phyloP scores from a whole-genome alignment of 2,797 vertebrate genomes.

The Lepus townsendii region DNA sequence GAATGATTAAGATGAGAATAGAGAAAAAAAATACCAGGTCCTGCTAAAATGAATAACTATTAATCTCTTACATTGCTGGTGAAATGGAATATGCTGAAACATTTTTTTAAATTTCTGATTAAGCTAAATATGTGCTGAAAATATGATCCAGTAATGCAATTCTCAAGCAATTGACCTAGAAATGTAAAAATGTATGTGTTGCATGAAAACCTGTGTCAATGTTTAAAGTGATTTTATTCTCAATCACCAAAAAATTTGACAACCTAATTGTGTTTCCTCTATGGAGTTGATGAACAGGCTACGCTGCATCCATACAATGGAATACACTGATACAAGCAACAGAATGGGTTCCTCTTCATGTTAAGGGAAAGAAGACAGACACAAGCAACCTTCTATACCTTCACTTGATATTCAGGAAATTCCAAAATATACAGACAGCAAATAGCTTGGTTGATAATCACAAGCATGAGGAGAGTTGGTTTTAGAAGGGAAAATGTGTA shows the following conservation, averaged over 20 bases:
- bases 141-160: neutral
- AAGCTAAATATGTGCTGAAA: neutral
- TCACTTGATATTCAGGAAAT: neutral
- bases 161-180: neutral
- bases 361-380: neutral
- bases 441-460: neutral
- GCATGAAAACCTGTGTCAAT: neutral
- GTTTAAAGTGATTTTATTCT: neutral
- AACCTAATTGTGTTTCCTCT: neutral
- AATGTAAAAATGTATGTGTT: neutral
- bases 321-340: neutral
- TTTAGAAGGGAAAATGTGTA: neutral
- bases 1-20: neutral
- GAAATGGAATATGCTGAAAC: neutral
- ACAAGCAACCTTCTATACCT: neutral
- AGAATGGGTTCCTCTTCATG: neutral
- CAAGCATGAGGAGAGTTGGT: neutral
- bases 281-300: neutral
- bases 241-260: neutral
- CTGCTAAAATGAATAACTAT: neutral
- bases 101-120: conserved; percentile 16
- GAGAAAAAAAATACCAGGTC: neutral
- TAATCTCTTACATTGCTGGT: neutral
- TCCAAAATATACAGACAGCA: neutral
- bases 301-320: neutral